Evolutionary conservation across 2,888 invertebrate genomes (phyloP), one percentile per base, ranked within the genome.

Genomic region (Agrotis ipsilon): DNA sequence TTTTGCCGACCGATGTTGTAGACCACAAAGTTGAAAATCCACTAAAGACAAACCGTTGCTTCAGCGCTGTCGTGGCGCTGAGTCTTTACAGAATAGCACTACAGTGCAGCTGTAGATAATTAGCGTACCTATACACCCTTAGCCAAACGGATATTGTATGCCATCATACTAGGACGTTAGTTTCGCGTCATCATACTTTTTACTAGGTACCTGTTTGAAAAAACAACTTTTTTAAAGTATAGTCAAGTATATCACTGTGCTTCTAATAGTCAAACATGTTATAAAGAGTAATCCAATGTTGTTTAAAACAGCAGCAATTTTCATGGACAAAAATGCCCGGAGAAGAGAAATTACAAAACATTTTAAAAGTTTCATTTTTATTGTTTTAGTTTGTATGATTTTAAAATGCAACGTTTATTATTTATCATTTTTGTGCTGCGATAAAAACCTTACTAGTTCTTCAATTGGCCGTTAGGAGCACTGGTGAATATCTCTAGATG

Each of bases 201-300:
- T 13, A 13, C 27, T 48, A 27, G 55, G n/a, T 49, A 21, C 46
- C 43, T 32, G 43, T 43, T 13, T 74, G 21, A 27, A 16, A 55
- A 21, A 39, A 39, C 39, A 75, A 16, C 13, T 7, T 14, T 69
- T 32, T 45, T 4, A 39, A 39, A 39, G 39, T 39, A 39, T 9
- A 39, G 39, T n/a, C n/a, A n/a, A n/a, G n/a, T n/a, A n/a, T n/a
- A 43, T 48, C 27, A 43, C 24, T 39, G 13, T 43, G 39, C 45
- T 52, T 58, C 46, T 70, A 52, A 46, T 45, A 71, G 78, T 70
- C 51, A 49, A n/a, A n/a, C n/a, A n/a, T n/a, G n/a, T n/a, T n/a
- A n/a, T n/a, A n/a, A n/a, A n/a, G n/a, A n/a, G n/a, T n/a, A n/a
- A n/a, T 24, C 24, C 24, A 24, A 24, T 24, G 24, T 24, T 24